Percentiles rank a stretch among this genome's conserved stretches.
Evolutionary conservation across 2,797 vertebrate genomes (phyloP).

Genomic region (Melanotaenia parkinsoni): DNA sequence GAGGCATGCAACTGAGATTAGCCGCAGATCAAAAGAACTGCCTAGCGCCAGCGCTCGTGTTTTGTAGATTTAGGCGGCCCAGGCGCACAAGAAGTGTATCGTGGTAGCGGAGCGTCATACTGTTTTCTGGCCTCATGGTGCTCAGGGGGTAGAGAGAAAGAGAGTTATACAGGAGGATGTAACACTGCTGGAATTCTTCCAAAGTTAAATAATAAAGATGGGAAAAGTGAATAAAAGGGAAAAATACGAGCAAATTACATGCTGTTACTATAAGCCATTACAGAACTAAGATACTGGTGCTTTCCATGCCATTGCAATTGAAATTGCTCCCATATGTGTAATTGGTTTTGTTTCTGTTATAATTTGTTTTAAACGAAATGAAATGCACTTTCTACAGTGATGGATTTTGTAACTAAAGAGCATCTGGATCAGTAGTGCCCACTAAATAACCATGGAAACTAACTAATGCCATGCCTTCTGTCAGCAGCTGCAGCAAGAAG

Average conservation of each 20-base stretch:
- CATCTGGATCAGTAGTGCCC: slow-evolving; percentile 64
- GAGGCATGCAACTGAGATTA: slow-evolving; percentile 86
- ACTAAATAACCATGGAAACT: slow-evolving; percentile 74
- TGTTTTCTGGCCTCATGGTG: slow-evolving; percentile 69
- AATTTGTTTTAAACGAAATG: slow-evolving; percentile 75
- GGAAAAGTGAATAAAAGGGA: slow-evolving; percentile 57
- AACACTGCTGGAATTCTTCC: slow-evolving; percentile 67
- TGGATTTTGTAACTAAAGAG: slow-evolving; percentile 65
- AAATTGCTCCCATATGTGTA: slow-evolving; percentile 77
- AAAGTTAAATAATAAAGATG: slow-evolving; percentile 70
- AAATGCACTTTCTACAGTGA: slow-evolving; percentile 71
- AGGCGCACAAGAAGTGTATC: slow-evolving; percentile 64
- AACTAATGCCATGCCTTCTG: slow-evolving; percentile 39
- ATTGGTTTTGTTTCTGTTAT: slow-evolving; percentile 65
- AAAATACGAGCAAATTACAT: slow-evolving; percentile 41
- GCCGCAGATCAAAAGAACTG: slow-evolving; percentile 83
- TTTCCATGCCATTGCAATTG: slow-evolving; percentile 44
- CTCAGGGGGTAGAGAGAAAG: slow-evolving; percentile 67
- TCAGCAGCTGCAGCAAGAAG: slow-evolving; percentile 55
- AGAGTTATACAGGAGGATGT: slow-evolving; percentile 64
- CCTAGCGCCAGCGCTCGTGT: slow-evolving; percentile 79
- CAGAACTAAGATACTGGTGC: slow-evolving; percentile 58
- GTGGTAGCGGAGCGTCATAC: slow-evolving; percentile 69
- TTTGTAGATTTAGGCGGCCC: slow-evolving; percentile 81
- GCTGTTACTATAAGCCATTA: slow-evolving; percentile 64